These are phyloP conservation scores for Caenorhabditis angaria DNA, from an alignment of 2,888 invertebrate species.

Conservation along the genomic window DNA sequence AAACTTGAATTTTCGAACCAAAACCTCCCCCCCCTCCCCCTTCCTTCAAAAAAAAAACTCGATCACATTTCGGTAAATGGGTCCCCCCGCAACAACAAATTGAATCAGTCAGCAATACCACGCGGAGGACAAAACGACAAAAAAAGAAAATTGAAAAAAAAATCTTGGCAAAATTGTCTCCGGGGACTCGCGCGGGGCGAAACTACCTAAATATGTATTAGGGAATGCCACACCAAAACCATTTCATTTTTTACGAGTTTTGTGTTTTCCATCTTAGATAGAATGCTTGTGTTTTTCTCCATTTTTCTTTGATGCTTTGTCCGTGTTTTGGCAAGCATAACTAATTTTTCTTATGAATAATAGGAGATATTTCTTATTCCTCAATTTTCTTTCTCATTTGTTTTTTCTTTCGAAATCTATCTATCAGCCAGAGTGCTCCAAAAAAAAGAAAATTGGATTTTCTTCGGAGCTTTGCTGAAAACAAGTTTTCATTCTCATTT, in stretches of 20 bases:
- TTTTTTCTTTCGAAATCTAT: neutral
- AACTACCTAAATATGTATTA: conserved; percentile 4
- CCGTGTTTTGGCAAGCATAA: neutral
- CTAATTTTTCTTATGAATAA: too few relatives aligned
- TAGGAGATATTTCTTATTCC: neutral
- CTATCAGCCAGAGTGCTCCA: neutral
- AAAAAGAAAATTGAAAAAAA: neutral
- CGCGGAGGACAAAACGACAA: too few relatives aligned
- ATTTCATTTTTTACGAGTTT: neutral
- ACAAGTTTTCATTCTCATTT: too few relatives aligned
- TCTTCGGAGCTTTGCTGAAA: too few relatives aligned
- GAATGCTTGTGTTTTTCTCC: neutral
- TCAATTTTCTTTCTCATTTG: too few relatives aligned
- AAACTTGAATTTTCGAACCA: neutral
- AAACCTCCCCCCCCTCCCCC: neutral
- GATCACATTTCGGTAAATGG: neutral
- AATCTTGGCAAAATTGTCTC: neutral
- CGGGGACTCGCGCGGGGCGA: too few relatives aligned
- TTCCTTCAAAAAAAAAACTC: neutral
- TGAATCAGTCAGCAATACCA: neutral
- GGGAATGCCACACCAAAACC: neutral
- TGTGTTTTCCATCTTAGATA: neutral
- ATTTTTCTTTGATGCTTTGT: too few relatives aligned
- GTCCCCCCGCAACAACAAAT: neutral
- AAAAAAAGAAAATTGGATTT: too few relatives aligned